Conservation (phyloP, 2,888 invertebrate species). For the Ormyrus pomaceus region DNA sequence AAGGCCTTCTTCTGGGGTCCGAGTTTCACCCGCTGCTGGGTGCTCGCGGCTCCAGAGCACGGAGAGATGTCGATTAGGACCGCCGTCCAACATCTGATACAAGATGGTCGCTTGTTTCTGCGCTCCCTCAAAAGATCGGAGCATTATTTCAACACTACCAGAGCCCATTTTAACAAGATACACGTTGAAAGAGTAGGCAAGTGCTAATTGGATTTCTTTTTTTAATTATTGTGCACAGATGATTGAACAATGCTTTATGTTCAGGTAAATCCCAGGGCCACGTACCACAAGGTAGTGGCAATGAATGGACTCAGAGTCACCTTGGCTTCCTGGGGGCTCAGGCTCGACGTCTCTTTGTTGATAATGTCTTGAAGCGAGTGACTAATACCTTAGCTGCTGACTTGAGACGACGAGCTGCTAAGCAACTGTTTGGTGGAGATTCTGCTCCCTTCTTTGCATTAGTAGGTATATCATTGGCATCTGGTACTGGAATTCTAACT, state of each 20-base stretch:
- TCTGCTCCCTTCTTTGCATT: conserved; percentile 85
- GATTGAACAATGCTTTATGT: conserved; percentile 1
- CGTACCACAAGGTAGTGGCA: conserved; percentile 66
- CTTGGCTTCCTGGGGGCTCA: conserved; percentile 77
- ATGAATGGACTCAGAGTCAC: conserved; percentile 65
- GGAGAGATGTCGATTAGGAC: conserved; percentile 72
- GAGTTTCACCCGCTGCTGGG: conserved; percentile 65
- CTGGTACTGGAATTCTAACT: conserved; percentile 84
- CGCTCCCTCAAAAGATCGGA: conserved; percentile 66
- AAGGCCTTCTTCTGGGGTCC: conserved; percentile 51
- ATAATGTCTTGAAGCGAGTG: conserved; percentile 83
- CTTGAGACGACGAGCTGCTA: conserved; percentile 80
- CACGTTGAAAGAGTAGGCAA: conserved; percentile 73
- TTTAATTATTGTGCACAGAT: neutral
- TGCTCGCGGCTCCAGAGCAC: conserved; percentile 66
- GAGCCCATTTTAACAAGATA: conserved; percentile 70
- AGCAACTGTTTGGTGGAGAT: conserved; percentile 82
- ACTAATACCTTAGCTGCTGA: conserved; percentile 82
- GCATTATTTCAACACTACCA: conserved; percentile 61
- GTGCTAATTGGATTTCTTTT: conserved; percentile 41
- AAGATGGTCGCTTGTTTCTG: conserved; percentile 71
- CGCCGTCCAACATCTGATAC: conserved; percentile 67
- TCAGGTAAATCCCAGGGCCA: conserved; percentile 72
- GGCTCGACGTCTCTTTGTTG: conserved; percentile 82
- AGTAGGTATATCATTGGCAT: conserved; percentile 84